Evolutionary conservation across 2,113 vertebrate genomes (phyloP), one percentile per base, ranked within the genome.

Genomic region (Spilogale gracilis): DNA sequence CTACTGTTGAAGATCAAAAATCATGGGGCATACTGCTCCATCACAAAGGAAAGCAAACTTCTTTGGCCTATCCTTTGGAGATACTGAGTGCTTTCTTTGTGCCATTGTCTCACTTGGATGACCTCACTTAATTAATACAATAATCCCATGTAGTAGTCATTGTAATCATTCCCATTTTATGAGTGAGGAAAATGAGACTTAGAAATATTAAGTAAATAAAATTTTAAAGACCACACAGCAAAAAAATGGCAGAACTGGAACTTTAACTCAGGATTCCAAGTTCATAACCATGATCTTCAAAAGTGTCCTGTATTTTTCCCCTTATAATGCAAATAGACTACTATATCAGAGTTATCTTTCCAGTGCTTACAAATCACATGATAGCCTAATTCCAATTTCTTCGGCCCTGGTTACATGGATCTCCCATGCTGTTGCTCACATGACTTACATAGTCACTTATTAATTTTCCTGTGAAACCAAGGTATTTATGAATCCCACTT

Each of bases 81-180:
- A 14, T 80, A 23, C 17, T 87, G 17, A 80, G 25, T 48, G 2
- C 18, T 58, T 82, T 27, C 27, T 89, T 96, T 93, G 61, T 50
- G 3, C 52, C 54, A 74, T 20, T 20, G 67, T 3, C 20, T 61
- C 80, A 79, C 1, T 79, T 91, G 43, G 5, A 12, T 84, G 25
- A 65, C 73, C 9, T 96, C 5, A 54, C 52, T 96, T 89, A 91
- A 80, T 88, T 69, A 88, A 71, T 63, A 71, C 32, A 89, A 50
- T 50, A 52, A 67, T 71, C 3, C 25, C 60, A 38, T 32, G 3
- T 21, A 52, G 23, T 48, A 52, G 17, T 21, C 20, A 74, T 61
- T 85, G 21, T 67, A 79, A 87, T 80, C 32, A 43, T 54, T 88
- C 48, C 25, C 16, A 21, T 89, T 52, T 74, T 89, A 54, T n/a